A percentile compares a stretch with the other conserved stretches of the same genome.
phyloP scores from a whole-genome alignment of 2,113 vertebrate genomes.

The Stegostoma tigrinum region DNA sequence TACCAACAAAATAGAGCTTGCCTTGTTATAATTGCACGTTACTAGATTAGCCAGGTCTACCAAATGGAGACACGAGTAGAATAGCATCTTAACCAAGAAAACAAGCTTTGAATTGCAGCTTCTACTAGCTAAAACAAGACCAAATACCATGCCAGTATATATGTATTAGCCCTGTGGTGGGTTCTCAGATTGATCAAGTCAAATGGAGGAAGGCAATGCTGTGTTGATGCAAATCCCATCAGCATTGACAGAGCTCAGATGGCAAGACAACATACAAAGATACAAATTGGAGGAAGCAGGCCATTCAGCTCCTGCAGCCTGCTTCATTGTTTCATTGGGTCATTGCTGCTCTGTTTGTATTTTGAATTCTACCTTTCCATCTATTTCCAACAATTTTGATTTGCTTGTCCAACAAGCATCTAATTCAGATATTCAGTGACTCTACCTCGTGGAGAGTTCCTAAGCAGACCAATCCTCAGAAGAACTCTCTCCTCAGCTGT shows the following conservation, averaged over 20 bases:
- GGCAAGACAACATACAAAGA: background rate
- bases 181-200: background rate
- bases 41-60: background rate
- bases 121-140: background rate
- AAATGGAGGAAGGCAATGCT: background rate
- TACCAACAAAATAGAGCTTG: background rate
- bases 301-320: no score
- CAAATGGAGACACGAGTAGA: background rate
- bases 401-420: no score
- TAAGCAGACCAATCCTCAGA: no score
- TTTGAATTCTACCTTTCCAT: no score
- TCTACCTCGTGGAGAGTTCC: no score
- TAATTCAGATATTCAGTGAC: no score
- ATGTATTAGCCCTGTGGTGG: background rate
- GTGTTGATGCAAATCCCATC: background rate
- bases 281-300: background rate
- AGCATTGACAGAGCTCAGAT: background rate
- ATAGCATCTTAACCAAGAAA: background rate
- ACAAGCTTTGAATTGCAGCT: background rate
- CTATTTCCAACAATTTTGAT: no score
- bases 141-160: background rate
- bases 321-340: no score
- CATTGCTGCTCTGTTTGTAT: no score
- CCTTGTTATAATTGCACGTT: background rate
- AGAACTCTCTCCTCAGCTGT: no score